Evolutionary conservation across 2,888 invertebrate genomes (phyloP).

Genomic region (Leptinotarsa peninsularis): DNA sequence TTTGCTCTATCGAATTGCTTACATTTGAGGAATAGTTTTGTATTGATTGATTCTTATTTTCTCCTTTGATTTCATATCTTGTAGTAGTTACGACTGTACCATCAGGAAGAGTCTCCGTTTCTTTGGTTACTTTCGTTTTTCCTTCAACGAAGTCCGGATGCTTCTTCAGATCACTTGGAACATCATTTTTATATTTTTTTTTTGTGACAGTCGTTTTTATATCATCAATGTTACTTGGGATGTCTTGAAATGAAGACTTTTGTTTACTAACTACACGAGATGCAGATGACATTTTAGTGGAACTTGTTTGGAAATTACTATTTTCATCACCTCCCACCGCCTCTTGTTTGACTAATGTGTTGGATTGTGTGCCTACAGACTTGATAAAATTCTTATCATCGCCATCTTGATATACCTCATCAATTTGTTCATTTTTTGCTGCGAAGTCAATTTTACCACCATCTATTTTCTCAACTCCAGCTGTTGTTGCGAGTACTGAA

Average conservation of each 20-base stretch:
- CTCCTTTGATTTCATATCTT: constrained; percentile 72
- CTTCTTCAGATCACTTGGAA: constrained; percentile 58
- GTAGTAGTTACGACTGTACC: constrained; percentile 78
- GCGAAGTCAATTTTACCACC: constrained; percentile 76
- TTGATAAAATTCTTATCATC: constrained; percentile 70
- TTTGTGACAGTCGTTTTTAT: constrained; percentile 61
- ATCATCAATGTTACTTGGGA: constrained; percentile 54
- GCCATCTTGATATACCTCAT: constrained; percentile 69
- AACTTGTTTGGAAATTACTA: constrained; percentile 57
- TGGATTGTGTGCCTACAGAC: constrained; percentile 66
- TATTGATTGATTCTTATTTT: constrained; percentile 44
- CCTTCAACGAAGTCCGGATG: constrained; percentile 68
- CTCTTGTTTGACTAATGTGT: constrained; percentile 68
- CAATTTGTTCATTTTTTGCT: constrained; percentile 73
- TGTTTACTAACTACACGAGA: constrained; percentile 59
- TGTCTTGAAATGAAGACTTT: constrained; percentile 41
- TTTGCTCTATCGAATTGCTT: constrained; percentile 38
- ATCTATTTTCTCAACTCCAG: constrained; percentile 73
- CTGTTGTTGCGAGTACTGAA: constrained; percentile 72
- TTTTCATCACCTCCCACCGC: constrained; percentile 69
- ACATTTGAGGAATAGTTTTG: constrained; percentile 43
- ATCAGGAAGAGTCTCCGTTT: constrained; percentile 75
- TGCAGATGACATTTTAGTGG: constrained; percentile 56
- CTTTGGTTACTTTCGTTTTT: constrained; percentile 72
- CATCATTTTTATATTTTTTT: constrained; percentile 55